Evolutionary conservation across 2,888 invertebrate genomes (phyloP).

Genomic region (Cylindroiulus punctatus): DNA sequence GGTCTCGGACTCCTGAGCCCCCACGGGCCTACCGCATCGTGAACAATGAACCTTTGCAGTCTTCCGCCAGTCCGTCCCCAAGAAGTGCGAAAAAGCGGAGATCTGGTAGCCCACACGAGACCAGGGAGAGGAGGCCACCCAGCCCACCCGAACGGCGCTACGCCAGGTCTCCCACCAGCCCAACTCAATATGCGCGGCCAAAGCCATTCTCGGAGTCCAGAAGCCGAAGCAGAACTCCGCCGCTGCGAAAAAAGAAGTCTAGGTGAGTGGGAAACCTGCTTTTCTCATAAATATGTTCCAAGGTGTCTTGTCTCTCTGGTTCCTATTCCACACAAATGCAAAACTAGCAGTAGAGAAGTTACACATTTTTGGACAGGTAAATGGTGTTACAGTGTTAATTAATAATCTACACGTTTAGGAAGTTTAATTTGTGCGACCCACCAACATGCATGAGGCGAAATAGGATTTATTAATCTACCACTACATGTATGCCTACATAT

Average conservation of each 20-base stretch:
- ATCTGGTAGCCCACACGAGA: constrained; percentile 34
- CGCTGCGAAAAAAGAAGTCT: not conserved
- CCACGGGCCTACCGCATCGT: constrained; percentile 60
- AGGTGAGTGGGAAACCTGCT: too few relatives aligned
- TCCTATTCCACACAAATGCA: too few relatives aligned
- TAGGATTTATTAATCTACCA: too few relatives aligned
- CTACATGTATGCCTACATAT: too few relatives aligned
- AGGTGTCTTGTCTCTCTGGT: too few relatives aligned
- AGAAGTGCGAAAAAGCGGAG: constrained; percentile 35
- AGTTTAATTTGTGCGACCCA: too few relatives aligned
- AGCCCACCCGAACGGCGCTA: constrained; percentile 25
- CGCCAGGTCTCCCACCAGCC: not conserved
- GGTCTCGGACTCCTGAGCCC: constrained; percentile 59
- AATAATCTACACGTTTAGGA: too few relatives aligned
- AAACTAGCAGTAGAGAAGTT: too few relatives aligned
- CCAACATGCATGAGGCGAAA: too few relatives aligned
- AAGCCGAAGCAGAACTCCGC: constrained; percentile 50
- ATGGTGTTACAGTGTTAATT: too few relatives aligned
- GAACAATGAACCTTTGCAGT: constrained; percentile 57
- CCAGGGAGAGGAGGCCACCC: constrained; percentile 24
- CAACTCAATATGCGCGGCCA: not conserved
- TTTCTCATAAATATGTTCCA: too few relatives aligned
- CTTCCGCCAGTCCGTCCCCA: constrained; percentile 55
- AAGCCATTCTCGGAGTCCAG: constrained; percentile 20
- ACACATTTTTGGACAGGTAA: too few relatives aligned